Evolutionary conservation across 2,888 invertebrate genomes (phyloP).

Genomic region (Orthonevra nobilis): DNA sequence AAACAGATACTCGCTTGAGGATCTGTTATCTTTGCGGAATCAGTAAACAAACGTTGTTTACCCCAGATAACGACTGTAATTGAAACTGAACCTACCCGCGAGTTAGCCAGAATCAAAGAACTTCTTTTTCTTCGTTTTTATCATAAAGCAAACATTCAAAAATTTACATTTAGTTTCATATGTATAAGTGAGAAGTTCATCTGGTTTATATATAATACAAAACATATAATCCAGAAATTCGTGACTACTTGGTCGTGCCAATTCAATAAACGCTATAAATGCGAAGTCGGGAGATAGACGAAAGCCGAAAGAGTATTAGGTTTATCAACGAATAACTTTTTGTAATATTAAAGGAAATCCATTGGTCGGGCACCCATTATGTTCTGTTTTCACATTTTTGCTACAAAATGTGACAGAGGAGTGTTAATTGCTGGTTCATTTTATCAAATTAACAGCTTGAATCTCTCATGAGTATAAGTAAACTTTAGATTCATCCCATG

Average conservation of each 20-base stretch:
- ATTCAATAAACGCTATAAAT: constrained; percentile 64
- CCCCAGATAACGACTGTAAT: constrained; percentile 59
- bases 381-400: constrained; percentile 67
- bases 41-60: constrained; percentile 56
- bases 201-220: not conserved
- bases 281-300: constrained; percentile 11
- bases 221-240: constrained; percentile 32
- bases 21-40: constrained; percentile 55
- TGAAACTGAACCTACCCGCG: constrained; percentile 39
- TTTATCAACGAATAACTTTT: constrained; percentile 31
- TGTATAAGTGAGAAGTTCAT: not conserved
- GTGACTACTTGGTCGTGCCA: constrained; percentile 63
- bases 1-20: constrained; percentile 38
- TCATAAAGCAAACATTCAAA: constrained; percentile 49
- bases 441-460: constrained; percentile 70
- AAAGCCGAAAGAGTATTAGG: constrained; percentile 17
- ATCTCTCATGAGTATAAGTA: constrained; percentile 59
- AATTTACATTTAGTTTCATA: constrained; percentile 41
- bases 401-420: constrained; percentile 65
- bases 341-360: constrained; percentile 33
- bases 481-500: constrained; percentile 49
- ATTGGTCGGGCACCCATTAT: constrained; percentile 49
- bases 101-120: constrained; percentile 45
- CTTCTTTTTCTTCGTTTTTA: constrained; percentile 49
- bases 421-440: constrained; percentile 71